Base-by-base conservation (phyloP, 2,797 vertebrate genomes). In the Crypturellus tataupa region DNA sequence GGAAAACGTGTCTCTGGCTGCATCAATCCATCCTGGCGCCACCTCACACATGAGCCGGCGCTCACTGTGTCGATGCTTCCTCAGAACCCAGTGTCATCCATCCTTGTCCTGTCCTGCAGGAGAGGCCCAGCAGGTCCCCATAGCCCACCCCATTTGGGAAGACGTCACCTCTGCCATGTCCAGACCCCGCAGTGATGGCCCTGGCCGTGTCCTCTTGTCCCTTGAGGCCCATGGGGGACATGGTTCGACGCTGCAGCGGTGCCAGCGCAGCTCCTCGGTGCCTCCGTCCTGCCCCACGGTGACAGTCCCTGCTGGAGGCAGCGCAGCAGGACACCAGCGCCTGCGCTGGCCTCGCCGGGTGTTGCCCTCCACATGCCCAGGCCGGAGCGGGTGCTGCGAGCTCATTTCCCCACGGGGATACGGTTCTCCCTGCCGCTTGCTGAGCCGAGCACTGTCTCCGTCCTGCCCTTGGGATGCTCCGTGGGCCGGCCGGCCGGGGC, bases 341-440 rank as follows among this genome's bases (percentile, higher is more conserved):
- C 82, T 0, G 77, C 90, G 68, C 89, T 13, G 24, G 58, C 89
- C 42, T 76, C 70, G 9, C 31, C 0, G 0, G 31, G 44, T 40
- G 49, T 37, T 60, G 62, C 49, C 1, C 3, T 37, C 84, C 75
- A 37, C 0, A 0, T 79, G 39, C 70, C 56, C 0, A 1, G 56
- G 56, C 47, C 4, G 15, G 76, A 69, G 53, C 17, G 68, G 73
- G 64, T 0, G 0, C 35, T 49, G 64, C 14, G 40, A 12, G 56
- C 49, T 97, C 95, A 97, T n/a, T 97, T 94, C 63, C 93, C 91
- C 5, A 21, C 92, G 0, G 92, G 69, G 67, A 97, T 96, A 31
- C 95, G 64, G 0, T 91, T 97, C 39, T 96, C 96, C 46, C 86
- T 88, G 27, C 46, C 7, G 1, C 70, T 56, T 1, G 16, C 58